phyloP scores from a whole-genome alignment of 1,140 invertebrate species.

The Nebria ingens region DNA sequence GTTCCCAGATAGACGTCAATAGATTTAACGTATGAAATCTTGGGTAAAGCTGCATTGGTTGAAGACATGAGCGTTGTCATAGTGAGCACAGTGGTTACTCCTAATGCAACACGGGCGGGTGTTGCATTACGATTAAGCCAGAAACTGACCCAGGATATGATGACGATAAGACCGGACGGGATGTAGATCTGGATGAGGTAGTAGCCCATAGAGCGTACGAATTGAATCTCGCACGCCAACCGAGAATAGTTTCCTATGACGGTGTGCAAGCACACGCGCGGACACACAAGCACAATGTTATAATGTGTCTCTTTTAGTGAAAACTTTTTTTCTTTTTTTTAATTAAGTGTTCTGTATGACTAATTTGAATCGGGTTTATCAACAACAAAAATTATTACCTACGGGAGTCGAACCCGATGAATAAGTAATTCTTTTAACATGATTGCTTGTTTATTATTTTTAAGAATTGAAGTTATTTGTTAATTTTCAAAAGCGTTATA shows the following conservation, averaged over 20 bases:
- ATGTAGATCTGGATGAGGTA: conserved; percentile 99
- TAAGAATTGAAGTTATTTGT: too few relatives aligned
- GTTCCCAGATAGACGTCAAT: conserved; percentile 97
- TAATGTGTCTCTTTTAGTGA: too few relatives aligned
- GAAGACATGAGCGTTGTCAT: conserved; percentile 99
- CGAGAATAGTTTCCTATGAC: conserved; percentile 92
- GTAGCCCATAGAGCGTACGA: conserved; percentile 96
- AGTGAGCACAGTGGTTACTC: conserved; percentile 94
- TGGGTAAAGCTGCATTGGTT: conserved; percentile 93
- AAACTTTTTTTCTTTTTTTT: too few relatives aligned
- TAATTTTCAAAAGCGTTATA: too few relatives aligned
- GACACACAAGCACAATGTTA: too few relatives aligned
- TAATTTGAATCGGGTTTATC: too few relatives aligned
- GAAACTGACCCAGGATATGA: conserved; percentile 93
- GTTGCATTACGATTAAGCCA: conserved; percentile 89
- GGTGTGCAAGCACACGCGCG: conserved; percentile 12
- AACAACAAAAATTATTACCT: too few relatives aligned
- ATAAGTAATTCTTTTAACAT: too few relatives aligned
- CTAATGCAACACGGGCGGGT: conserved; percentile 89
- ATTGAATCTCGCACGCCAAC: conserved; percentile 94
- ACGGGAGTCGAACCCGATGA: too few relatives aligned
- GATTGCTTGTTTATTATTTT: too few relatives aligned
- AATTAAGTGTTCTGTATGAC: too few relatives aligned
- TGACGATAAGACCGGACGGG: conserved; percentile 95
- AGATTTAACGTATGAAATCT: conserved; percentile 97